These are phyloP conservation scores for Pollenia angustigena DNA, from an alignment of 2,888 invertebrate genomes.

Conservation along the genomic window DNA sequence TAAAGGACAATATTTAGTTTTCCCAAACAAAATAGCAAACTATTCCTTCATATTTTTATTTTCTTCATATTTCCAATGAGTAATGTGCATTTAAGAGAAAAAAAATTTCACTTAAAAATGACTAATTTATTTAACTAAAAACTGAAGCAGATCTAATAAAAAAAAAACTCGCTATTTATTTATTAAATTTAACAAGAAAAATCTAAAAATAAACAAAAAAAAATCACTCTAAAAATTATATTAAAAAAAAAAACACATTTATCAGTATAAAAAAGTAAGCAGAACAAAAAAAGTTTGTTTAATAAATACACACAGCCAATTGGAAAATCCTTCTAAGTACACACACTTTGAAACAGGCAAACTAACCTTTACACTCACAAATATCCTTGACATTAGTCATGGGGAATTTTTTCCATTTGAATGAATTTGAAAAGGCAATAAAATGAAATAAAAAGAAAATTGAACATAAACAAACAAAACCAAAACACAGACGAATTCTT, in stretches of 20 bases:
- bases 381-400: constrained; percentile 78
- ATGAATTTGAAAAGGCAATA: constrained; percentile 46
- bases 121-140: constrained; percentile 5
- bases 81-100: background rate
- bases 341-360: constrained; percentile 25
- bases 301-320: constrained; percentile 57
- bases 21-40: no score
- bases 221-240: background rate
- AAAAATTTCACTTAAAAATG: background rate
- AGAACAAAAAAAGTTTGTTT: constrained; percentile 25
- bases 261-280: background rate
- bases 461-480: constrained; percentile 47
- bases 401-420: constrained; percentile 74
- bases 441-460: constrained; percentile 32
- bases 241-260: background rate
- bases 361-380: constrained; percentile 3
- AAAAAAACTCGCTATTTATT: constrained; percentile 32
- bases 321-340: constrained; percentile 57
- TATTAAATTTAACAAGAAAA: constrained; percentile 41
- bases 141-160: background rate
- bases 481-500: constrained; percentile 64
- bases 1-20: no score
- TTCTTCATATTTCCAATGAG: no score
- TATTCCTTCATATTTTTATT: no score
- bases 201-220: background rate